These are phyloP conservation scores for Dipodomys stephensi DNA, from an alignment of 2,113 vertebrate genomes.

Conservation along the genomic window DNA sequence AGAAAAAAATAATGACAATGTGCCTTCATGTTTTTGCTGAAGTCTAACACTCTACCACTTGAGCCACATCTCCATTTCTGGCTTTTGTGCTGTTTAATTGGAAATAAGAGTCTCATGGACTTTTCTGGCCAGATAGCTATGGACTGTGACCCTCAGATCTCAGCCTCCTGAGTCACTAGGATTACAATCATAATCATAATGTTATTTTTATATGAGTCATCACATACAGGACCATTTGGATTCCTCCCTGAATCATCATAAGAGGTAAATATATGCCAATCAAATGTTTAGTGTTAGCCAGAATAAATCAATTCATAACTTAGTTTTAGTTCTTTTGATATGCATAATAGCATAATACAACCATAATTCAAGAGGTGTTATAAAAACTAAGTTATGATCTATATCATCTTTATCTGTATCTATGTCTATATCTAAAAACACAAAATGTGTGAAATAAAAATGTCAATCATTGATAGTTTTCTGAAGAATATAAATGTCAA, in stretches of 20 bases:
- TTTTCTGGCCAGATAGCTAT: too few species aligned
- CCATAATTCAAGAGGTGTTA: neutral
- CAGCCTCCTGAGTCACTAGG: too few species aligned
- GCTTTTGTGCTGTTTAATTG: too few species aligned
- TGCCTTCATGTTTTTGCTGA: too few species aligned
- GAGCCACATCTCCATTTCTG: too few species aligned
- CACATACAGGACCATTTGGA: neutral
- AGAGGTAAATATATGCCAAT: slow-evolving; percentile 34
- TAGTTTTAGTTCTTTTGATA: neutral
- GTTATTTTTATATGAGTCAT: slow-evolving; percentile 32
- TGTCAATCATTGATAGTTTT: neutral
- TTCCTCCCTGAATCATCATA: slow-evolving; percentile 24
- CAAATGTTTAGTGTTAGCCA: neutral
- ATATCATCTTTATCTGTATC: neutral
- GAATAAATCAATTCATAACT: slow-evolving; percentile 37
- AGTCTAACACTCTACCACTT: too few species aligned
- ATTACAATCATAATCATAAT: neutral
- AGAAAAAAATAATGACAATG: neutral
- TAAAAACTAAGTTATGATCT: neutral
- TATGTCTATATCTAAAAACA: neutral
- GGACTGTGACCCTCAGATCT: too few species aligned
- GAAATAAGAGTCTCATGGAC: too few species aligned
- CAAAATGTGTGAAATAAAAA: too few species aligned
- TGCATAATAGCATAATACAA: neutral
- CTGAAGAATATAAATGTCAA: slow-evolving; percentile 12